A percentile compares a stretch with the other conserved stretches of the same genome.
Conservation (phyloP, 2,888 invertebrate species). For the Acanthosepion lycidas region DNA sequence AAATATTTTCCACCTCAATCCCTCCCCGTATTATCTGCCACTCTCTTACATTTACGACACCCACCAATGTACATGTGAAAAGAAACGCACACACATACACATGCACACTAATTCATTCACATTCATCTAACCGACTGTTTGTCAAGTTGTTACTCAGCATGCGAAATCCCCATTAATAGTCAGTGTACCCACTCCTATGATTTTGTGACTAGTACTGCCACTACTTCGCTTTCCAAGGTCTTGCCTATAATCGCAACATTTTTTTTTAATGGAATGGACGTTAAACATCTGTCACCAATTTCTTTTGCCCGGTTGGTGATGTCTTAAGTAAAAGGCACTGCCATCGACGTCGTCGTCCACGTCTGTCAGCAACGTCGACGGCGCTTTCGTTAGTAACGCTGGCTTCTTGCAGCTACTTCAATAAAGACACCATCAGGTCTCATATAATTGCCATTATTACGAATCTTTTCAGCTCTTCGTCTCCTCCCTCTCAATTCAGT, state of each 20-base stretch:
- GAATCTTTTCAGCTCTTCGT: neutral
- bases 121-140: neutral
- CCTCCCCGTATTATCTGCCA: too few species aligned
- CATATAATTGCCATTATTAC: slow-evolving; percentile 23
- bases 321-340: neutral
- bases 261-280: neutral
- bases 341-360: neutral
- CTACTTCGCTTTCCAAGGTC: neutral
- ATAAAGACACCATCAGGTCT: slow-evolving; percentile 13
- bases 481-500: neutral
- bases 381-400: neutral
- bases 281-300: neutral
- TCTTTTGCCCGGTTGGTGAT: neutral
- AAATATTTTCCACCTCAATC: too few species aligned
- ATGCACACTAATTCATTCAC: neutral
- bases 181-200: neutral
- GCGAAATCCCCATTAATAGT: neutral
- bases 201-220: neutral
- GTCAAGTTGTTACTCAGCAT: neutral
- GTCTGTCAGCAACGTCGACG: neutral
- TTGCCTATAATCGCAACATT: neutral
- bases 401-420: slow-evolving; percentile 11
- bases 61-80: neutral
- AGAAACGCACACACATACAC: neutral
- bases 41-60: neutral